Evolutionary conservation across 1,140 invertebrate species (phyloP).

Genomic region (Psilanteris sp.): DNA sequence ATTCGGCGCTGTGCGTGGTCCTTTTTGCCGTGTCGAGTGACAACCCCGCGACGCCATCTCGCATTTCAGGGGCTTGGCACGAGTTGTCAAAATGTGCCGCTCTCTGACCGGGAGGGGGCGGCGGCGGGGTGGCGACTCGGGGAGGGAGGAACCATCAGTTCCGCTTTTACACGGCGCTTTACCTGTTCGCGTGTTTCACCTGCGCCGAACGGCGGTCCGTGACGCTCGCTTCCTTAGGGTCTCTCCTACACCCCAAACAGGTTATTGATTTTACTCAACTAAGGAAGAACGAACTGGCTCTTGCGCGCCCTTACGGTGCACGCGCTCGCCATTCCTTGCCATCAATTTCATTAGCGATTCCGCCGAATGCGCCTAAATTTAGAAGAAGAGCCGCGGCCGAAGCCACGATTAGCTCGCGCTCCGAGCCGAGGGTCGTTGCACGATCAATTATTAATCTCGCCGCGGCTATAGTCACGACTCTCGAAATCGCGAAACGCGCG

Average conservation of each 20-base stretch:
- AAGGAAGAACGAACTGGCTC: conserved; percentile 71
- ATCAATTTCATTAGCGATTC: conserved; percentile 22
- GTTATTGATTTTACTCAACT: conserved; percentile 77
- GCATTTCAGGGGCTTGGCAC: conserved; percentile 45
- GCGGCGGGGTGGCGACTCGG: not conserved
- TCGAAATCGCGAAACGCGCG: too few species aligned
- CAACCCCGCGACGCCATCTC: conserved; percentile 37
- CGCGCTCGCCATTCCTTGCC: conserved; percentile 35
- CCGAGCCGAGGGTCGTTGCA: conserved; percentile 32
- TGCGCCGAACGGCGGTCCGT: conserved; percentile 65
- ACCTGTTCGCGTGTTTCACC: conserved; percentile 63
- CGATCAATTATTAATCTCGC: conserved; percentile 35
- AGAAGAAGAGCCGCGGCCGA: conserved; percentile 18
- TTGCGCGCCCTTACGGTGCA: conserved; percentile 69
- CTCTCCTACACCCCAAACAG: conserved; percentile 75
- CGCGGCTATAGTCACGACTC: conserved; percentile 25
- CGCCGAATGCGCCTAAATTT: conserved; percentile 39
- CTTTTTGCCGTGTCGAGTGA: conserved; percentile 36
- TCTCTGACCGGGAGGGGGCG: too few species aligned
- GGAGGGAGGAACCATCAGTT: conserved; percentile 14
- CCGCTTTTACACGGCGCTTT: conserved; percentile 41
- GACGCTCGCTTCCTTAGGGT: conserved; percentile 72
- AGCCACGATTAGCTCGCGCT: not conserved
- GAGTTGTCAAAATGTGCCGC: conserved; percentile 45
- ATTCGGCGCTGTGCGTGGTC: conserved; percentile 18